A percentile compares a stretch with the other conserved stretches of the same genome.
These are phyloP conservation scores for Protonibea diacanthus DNA, from an alignment of 2,797 vertebrate genomes.

Conservation along the genomic window DNA sequence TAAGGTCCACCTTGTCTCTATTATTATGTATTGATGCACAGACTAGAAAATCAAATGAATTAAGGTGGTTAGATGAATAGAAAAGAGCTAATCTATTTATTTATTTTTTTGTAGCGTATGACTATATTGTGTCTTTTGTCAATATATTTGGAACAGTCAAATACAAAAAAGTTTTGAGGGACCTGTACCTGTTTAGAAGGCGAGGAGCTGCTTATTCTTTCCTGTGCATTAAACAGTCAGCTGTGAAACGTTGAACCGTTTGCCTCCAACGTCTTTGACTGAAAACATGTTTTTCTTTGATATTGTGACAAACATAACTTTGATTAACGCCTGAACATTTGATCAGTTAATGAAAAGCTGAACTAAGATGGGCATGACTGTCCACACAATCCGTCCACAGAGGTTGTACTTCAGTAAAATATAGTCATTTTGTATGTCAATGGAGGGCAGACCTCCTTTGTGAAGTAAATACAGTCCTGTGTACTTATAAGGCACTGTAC, in stretches of 20 bases:
- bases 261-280: not conserved
- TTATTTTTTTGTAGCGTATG: not conserved
- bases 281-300: not conserved
- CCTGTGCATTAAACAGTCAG: not conserved
- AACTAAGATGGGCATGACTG: not conserved
- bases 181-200: not conserved
- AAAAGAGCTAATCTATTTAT: not conserved
- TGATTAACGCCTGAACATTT: not conserved
- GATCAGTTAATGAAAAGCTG: not conserved
- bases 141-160: not conserved
- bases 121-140: not conserved
- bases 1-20: conserved; percentile 4
- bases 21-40: not conserved
- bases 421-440: not conserved
- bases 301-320: not conserved
- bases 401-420: not conserved
- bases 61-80: not conserved
- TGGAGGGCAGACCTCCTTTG: not conserved
- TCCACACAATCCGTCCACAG: not conserved
- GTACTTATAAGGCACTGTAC: not conserved
- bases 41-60: not conserved
- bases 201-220: not conserved
- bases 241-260: not conserved
- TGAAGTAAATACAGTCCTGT: not conserved
- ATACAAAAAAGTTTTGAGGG: not conserved